phyloP scores from a whole-genome alignment of 1,140 invertebrate species.

The Archegozetes longisetosus region DNA sequence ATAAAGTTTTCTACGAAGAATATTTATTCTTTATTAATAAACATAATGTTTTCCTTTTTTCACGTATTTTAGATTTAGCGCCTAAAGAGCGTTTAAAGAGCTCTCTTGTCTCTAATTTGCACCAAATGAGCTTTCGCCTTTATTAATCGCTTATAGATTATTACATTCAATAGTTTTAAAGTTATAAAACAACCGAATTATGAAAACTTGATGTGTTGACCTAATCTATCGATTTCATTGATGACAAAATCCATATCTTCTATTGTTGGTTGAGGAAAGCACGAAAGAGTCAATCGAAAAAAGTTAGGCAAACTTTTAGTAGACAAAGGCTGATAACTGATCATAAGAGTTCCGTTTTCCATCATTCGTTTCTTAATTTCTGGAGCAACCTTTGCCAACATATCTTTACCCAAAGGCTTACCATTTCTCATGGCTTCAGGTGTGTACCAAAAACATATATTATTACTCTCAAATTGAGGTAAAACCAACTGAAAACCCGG shows the following conservation, averaged over 20 bases:
- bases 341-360: constrained; percentile 80
- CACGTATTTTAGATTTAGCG: too few relatives aligned
- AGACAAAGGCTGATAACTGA: constrained; percentile 73
- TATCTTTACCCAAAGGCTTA: not conserved
- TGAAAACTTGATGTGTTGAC: constrained; percentile 27
- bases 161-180: too few relatives aligned
- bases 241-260: constrained; percentile 71
- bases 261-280: constrained; percentile 53
- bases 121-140: too few relatives aligned
- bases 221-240: constrained; percentile 65
- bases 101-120: too few relatives aligned
- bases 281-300: constrained; percentile 83
- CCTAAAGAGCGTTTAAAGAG: too few relatives aligned
- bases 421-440: constrained; percentile 45
- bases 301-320: constrained; percentile 59
- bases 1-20: too few relatives aligned
- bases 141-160: too few relatives aligned
- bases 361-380: constrained; percentile 88
- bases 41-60: too few relatives aligned
- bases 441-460: constrained; percentile 90
- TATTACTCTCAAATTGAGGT: constrained; percentile 69
- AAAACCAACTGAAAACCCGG: constrained; percentile 54
- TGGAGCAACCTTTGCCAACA: constrained; percentile 54
- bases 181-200: too few relatives aligned
- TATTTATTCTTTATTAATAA: too few relatives aligned